Evolutionary conservation across 2,797 vertebrate species (phyloP), one percentile per base, ranked within the genome.

Genomic region (Poecilia picta): DNA sequence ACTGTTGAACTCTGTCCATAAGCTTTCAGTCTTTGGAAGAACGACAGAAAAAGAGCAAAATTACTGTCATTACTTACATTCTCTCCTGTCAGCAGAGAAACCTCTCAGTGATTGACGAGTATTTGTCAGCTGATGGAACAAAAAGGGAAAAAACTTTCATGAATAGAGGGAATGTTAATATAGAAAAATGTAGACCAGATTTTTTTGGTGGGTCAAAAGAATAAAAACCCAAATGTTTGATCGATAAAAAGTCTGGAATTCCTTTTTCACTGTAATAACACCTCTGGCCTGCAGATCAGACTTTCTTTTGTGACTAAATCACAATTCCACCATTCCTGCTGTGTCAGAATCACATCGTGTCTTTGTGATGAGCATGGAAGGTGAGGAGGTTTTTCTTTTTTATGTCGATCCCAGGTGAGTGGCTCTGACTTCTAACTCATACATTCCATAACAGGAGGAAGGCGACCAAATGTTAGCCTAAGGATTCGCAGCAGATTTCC

Each of bases 341-440:
- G 41, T 2, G 8, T 51, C 75, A 12, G 0, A n/a, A 71, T 73
- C 72, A 31, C 39, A 16, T 20, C 68, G 45, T 72, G 45, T 79
- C 51, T 74, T 74, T 28, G 20, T 53, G 46, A 70, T 51, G 13
- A 70, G 33, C 46, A 41, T 49, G 47, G n/a, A 16, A 68, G 55
- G n/a, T 13, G 64, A 71, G 25, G 73, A 2, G 5, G 39, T 8
- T 51, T 13, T 33, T 33, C 3, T 33, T 39, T 66, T 4, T 73
- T 36, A 33, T 39, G 23, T 68, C 46, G 33, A 15, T 84, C 85
- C 78, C 81, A 80, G 74, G 62, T 51, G 75, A 88, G 47, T 39
- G 68, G 23, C 46, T 85, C 46, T 11, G 25, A 15, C 71, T 81
- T 36, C 20, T 39, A 83, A 70, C 87, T 51, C 91, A 87, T 87